These are phyloP conservation scores for Neoitamus cyanurus DNA, from an alignment of 2,888 invertebrate species.

Conservation along the genomic window DNA sequence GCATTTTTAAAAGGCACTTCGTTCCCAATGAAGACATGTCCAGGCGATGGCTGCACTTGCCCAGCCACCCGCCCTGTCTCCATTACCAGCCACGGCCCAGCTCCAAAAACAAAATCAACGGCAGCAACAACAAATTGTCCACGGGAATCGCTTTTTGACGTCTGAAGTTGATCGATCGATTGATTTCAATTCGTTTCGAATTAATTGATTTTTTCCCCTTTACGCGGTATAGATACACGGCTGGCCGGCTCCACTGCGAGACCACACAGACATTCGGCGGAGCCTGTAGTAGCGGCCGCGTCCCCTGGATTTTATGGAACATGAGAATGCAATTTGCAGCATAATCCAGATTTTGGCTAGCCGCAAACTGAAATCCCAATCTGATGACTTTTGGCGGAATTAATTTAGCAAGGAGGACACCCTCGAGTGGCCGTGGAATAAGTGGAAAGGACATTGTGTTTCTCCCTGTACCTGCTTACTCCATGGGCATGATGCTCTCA, in stretches of 20 bases:
- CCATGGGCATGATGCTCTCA: too few relatives aligned
- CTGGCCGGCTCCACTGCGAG: background rate
- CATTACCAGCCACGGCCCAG: background rate
- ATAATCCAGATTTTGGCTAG: background rate
- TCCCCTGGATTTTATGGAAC: background rate
- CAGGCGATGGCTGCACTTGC: background rate
- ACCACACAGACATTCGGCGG: slow-evolving; percentile 12
- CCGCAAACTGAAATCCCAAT: background rate
- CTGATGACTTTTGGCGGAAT: background rate
- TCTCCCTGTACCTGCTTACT: too few relatives aligned
- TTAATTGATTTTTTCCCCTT: slow-evolving; percentile 45
- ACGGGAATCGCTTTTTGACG: slow-evolving; percentile 14
- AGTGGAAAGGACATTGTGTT: background rate
- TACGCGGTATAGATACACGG: slow-evolving; percentile 28
- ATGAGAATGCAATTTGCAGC: slow-evolving; percentile 33
- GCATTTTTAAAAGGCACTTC: slow-evolving; percentile 8
- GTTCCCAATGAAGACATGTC: slow-evolving; percentile 12
- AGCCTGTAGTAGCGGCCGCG: background rate
- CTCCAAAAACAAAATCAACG: background rate
- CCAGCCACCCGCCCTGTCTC: background rate
- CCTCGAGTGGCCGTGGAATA: background rate
- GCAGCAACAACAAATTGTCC: background rate
- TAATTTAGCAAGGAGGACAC: background rate
- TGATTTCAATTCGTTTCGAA: slow-evolving; percentile 44
- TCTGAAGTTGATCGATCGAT: slow-evolving; percentile 44